Conservation (phyloP, 92 coral and sea anemone genomes). For the Meandrina meandrites region DNA sequence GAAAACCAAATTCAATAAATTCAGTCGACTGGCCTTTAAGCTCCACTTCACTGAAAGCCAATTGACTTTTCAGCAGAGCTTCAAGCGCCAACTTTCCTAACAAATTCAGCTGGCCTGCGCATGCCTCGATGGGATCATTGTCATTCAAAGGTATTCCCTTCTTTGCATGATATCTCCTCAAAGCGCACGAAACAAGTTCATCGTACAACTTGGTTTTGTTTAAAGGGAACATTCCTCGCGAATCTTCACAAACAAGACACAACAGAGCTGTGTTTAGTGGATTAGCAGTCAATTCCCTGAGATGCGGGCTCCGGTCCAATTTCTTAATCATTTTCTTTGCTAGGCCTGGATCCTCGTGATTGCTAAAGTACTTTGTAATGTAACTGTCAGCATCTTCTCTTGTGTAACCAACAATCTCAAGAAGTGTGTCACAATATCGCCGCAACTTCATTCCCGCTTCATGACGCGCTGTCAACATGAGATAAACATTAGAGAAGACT, state of each 20-base stretch:
- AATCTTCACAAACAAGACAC: slow-evolving; percentile 46
- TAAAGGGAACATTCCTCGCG: slow-evolving; percentile 17
- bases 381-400: not conserved
- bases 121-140: slow-evolving; percentile 4
- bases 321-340: not conserved
- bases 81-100: slow-evolving; percentile 40
- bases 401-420: slow-evolving; percentile 28
- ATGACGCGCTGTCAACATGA: slow-evolving; percentile 38
- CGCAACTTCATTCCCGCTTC: slow-evolving; percentile 30
- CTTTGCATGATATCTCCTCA: slow-evolving; percentile 22
- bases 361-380: slow-evolving; percentile 15
- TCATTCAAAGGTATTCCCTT: not conserved
- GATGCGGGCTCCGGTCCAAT: not conserved
- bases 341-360: slow-evolving; percentile 19
- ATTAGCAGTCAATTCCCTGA: slow-evolving; percentile 18
- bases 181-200: slow-evolving; percentile 9
- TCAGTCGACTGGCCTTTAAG: not conserved
- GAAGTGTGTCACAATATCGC: slow-evolving; percentile 30
- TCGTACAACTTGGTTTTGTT: slow-evolving; percentile 26
- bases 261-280: slow-evolving; percentile 40
- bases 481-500: slow-evolving; percentile 7
- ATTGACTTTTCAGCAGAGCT: not conserved
- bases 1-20: slow-evolving; percentile 9
- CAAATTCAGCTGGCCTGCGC: slow-evolving; percentile 3
- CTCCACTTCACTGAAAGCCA: slow-evolving; percentile 7